Evolutionary conservation across 2,797 vertebrate species (phyloP).

Genomic region (Micromesistius poutassou): DNA sequence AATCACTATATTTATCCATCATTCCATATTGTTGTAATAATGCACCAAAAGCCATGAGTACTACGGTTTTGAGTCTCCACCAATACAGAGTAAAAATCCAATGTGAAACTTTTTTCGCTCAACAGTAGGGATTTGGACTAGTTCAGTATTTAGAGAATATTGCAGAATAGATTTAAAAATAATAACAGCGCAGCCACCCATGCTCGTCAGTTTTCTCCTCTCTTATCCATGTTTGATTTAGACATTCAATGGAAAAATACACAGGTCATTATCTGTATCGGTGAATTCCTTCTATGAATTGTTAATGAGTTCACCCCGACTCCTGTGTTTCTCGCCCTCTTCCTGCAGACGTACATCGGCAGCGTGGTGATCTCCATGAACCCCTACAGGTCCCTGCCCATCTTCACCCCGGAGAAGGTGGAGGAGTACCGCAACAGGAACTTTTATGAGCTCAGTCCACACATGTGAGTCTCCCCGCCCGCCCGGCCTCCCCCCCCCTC

Average conservation of each 20-base stretch:
- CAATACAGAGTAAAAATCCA: neutral
- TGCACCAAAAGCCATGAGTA: neutral
- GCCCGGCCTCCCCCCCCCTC: neutral
- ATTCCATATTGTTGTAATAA: neutral
- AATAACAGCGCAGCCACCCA: too few species aligned
- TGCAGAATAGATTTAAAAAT: neutral
- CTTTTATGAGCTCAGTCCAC: conserved; percentile 98
- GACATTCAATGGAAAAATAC: neutral
- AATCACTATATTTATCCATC: too few species aligned
- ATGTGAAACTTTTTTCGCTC: neutral
- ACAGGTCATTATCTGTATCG: neutral
- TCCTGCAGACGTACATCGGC: conserved; percentile 91
- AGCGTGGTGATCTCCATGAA: conserved; percentile 98
- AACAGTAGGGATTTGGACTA: neutral
- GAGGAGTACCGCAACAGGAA: conserved; percentile 99
- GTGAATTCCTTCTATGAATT: neutral
- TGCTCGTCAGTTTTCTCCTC: too few species aligned
- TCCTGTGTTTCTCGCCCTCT: neutral
- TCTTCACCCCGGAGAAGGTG: conserved; percentile 96
- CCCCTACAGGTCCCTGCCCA: conserved; percentile 89
- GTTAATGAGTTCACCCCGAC: neutral
- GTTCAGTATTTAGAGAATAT: neutral
- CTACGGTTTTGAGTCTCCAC: neutral
- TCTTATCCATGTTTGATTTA: neutral
- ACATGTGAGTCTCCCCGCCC: conserved; percentile 88